Conservation (phyloP, 2,888 invertebrate species). For the Catocala fraxini region DNA sequence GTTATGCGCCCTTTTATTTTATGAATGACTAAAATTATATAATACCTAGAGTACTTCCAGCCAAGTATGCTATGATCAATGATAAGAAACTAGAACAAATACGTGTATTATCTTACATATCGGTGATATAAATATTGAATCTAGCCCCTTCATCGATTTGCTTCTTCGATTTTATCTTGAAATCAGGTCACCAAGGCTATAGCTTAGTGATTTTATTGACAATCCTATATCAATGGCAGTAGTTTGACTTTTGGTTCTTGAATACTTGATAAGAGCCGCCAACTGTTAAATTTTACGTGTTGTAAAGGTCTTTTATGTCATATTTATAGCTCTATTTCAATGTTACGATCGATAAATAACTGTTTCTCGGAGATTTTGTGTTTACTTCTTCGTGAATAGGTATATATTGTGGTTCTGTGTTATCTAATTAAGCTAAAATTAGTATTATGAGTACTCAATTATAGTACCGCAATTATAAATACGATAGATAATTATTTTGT, state of each 20-base stretch:
- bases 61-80: too few species aligned
- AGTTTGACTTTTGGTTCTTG: conserved; percentile 47
- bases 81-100: too few species aligned
- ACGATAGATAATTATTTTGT: too few species aligned
- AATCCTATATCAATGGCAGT: conserved; percentile 35
- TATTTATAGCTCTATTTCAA: conserved; percentile 62
- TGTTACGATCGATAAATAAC: conserved; percentile 54
- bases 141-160: too few species aligned
- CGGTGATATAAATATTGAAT: too few species aligned
- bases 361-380: conserved; percentile 16
- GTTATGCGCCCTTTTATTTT: too few species aligned
- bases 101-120: too few species aligned
- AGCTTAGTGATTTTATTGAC: conserved; percentile 38
- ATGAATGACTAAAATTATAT: too few species aligned
- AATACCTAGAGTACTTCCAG: not conserved
- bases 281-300: conserved; percentile 56
- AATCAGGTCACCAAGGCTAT: conserved; percentile 26
- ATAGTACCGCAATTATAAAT: too few species aligned
- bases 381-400: not conserved
- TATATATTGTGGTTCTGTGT: too few species aligned
- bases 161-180: conserved; percentile 22
- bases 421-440: too few species aligned
- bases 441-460: too few species aligned
- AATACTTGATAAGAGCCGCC: conserved; percentile 60
- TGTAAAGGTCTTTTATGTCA: conserved; percentile 59